phyloP scores from a whole-genome alignment of 1,140 invertebrate species.

The Pseudomyrmex dendroicus region DNA sequence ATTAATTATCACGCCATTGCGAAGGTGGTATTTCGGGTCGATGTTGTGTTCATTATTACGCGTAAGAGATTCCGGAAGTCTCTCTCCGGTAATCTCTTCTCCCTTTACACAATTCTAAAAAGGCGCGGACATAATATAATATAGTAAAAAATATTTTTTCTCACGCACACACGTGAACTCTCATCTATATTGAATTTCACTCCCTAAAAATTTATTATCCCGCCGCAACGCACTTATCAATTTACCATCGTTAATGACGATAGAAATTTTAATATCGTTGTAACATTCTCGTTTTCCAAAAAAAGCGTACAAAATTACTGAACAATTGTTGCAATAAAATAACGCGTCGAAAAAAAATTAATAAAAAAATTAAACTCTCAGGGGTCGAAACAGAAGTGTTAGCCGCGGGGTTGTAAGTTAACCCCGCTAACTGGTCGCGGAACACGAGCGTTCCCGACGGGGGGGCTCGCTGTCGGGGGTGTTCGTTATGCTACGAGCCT shows the following conservation, averaged over 20 bases:
- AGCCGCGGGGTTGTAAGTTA: conserved; percentile 74
- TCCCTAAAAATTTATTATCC: conserved; percentile 27
- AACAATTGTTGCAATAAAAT: conserved; percentile 28
- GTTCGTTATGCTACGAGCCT: conserved; percentile 79
- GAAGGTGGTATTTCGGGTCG: not conserved
- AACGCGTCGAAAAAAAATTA: not conserved
- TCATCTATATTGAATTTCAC: conserved; percentile 13
- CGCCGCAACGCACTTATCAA: conserved; percentile 43
- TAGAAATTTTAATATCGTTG: conserved; percentile 10
- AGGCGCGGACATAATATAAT: not conserved
- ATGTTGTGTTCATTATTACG: not conserved
- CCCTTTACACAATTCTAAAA: not conserved
- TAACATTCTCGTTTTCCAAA: conserved; percentile 2
- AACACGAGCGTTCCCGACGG: conserved; percentile 69
- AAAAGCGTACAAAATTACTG: conserved; percentile 40
- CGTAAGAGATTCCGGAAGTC: too few relatives aligned
- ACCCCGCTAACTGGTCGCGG: conserved; percentile 72
- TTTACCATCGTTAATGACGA: conserved; percentile 41
- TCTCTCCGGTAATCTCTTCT: not conserved
- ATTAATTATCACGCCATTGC: conserved; percentile 17
- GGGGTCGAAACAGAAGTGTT: conserved; percentile 63
- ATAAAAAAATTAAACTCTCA: conserved; percentile 46
- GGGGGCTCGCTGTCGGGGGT: conserved; percentile 77
- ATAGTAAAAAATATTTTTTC: not conserved
- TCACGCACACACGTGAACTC: too few relatives aligned